phyloP scores from a whole-genome alignment of 2,797 vertebrate species.

The Mus minutoides region DNA sequence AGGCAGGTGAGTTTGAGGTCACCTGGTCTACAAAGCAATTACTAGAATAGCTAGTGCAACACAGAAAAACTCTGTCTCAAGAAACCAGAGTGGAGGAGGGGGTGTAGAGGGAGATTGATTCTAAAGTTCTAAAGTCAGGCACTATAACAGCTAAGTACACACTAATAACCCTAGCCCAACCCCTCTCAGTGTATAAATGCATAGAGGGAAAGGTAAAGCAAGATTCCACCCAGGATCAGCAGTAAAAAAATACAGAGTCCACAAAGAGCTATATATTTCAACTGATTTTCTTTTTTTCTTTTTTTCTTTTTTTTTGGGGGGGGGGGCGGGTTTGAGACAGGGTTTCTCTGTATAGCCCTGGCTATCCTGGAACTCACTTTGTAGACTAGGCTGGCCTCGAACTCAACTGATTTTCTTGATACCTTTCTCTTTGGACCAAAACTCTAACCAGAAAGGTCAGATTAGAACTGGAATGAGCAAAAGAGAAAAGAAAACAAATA shows the following conservation, averaged over 20 bases:
- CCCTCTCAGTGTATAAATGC: not conserved
- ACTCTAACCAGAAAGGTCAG: constrained; percentile 2
- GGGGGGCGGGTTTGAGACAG: too few relatives aligned
- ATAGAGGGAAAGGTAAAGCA: not conserved
- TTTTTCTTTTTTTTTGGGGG: too few relatives aligned
- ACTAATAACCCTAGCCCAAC: not conserved
- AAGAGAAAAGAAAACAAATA: constrained; percentile 54
- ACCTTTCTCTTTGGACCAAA: not conserved
- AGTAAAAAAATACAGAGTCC: not conserved
- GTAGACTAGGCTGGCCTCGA: too few relatives aligned
- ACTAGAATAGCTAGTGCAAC: not conserved
- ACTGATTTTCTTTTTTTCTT: constrained; percentile 14
- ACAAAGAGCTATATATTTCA: not conserved
- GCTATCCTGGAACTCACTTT: too few relatives aligned
- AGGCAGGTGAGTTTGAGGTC: not conserved
- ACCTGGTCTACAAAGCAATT: not conserved
- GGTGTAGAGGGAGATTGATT: not conserved
- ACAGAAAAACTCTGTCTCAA: not conserved
- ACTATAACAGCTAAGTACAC: not conserved
- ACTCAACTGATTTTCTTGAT: constrained; percentile 31
- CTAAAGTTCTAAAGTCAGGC: constrained; percentile 35
- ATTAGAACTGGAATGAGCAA: not conserved
- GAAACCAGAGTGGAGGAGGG: not conserved
- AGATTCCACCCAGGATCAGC: not conserved
- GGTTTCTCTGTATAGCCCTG: too few relatives aligned